Evolutionary conservation across 2,113 vertebrate species (phyloP), one percentile per base, ranked within the genome.

Genomic region (Trichomycterus rosablanca): DNA sequence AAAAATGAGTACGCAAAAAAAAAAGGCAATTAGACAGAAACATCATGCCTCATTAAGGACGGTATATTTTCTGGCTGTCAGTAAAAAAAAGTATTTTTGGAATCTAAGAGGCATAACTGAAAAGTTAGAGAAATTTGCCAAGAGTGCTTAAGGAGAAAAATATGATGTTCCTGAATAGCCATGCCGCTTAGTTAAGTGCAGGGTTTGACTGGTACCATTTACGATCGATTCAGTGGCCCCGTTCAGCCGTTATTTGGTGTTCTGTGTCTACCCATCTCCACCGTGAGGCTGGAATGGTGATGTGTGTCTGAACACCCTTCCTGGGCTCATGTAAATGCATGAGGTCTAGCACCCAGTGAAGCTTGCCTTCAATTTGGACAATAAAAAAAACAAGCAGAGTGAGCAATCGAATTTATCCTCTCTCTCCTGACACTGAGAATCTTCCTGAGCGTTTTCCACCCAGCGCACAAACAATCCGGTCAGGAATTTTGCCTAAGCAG

Each of bases 271-370:
- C 14, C 23, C 51, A 35, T 51, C 34, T 66, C 32, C 32, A 5
- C 50, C 1, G 5, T 57, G 9, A 7, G 26, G 15, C 49, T 54
- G n/a, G 62, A 71, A 71, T 71, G 50, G 10, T 57, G 68, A 71
- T 71, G 37, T 24, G 26, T 40, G 48, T 42, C 51, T 30, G 60
- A 39, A 16, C 42, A 15, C 15, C 71, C 69, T 72, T 70, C 70
- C 71, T 69, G 62, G 8, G 42, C 62, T 60, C 34, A 58, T 68
- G 65, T 69, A 59, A 72, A 69, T 66, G 69, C 55, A 69, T 72
- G 66, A 72, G 69, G 8, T 19, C 32, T 45, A 28, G 23, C 28
- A 53, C 54, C 22, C 45, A 48, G 37, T 40, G 43, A 37, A 5
- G 23, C 48, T 67, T 34, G 18, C 42, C 57, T 65, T 64, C 54